These are phyloP conservation scores for Trichonephila inaurata DNA, from an alignment of 1,140 invertebrate genomes.

Conservation along the genomic window DNA sequence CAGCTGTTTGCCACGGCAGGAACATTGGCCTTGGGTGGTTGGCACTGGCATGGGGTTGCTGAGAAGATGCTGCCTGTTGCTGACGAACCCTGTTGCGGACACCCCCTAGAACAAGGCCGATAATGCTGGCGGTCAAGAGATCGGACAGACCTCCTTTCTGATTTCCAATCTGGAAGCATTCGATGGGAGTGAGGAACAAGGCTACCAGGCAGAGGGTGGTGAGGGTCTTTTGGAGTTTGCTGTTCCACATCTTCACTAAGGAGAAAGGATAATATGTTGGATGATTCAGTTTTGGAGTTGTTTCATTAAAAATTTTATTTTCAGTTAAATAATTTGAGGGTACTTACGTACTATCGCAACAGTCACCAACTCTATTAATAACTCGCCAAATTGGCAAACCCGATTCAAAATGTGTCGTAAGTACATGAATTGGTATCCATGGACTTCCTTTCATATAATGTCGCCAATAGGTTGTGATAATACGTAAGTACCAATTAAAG, in stretches of 20 bases:
- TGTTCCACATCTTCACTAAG: not conserved
- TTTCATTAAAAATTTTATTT: too few species aligned
- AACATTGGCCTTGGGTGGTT: constrained; percentile 13
- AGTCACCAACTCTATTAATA: too few species aligned
- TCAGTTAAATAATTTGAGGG: too few species aligned
- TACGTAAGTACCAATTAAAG: too few species aligned
- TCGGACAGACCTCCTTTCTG: not conserved
- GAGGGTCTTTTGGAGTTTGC: not conserved
- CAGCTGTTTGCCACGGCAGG: not conserved
- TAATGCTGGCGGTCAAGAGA: constrained; percentile 11
- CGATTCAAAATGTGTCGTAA: too few species aligned
- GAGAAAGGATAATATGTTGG: not conserved
- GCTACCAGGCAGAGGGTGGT: not conserved
- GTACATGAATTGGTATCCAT: too few species aligned
- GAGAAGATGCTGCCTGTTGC: not conserved
- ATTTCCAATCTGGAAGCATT: not conserved
- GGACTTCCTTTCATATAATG: too few species aligned
- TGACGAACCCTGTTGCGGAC: not conserved
- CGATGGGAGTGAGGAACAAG: not conserved
- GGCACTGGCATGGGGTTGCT: not conserved
- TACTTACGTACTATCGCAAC: too few species aligned
- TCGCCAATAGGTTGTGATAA: too few species aligned
- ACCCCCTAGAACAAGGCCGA: constrained; percentile 1
- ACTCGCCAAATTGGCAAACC: too few species aligned
- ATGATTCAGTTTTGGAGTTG: not conserved